A percentile compares a stretch with the other conserved stretches of the same genome.
phyloP scores from a whole-genome alignment of 2,113 vertebrate genomes.

The Fregata magnificens region DNA sequence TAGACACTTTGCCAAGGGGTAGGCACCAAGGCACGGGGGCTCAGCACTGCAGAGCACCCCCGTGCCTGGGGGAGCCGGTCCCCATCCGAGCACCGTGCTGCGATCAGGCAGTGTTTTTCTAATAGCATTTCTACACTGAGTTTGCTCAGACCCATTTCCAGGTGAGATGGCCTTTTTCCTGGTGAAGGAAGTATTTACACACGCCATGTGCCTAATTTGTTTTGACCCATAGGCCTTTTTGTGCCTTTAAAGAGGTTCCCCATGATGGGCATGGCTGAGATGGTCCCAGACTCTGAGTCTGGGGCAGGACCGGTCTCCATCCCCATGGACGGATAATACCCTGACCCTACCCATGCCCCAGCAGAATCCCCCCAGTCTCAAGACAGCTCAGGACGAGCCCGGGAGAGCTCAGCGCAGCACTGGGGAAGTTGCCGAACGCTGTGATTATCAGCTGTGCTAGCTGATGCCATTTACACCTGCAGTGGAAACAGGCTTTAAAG shows the following conservation, averaged over 20 bases:
- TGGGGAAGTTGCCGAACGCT: neutral
- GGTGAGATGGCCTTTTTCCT: neutral
- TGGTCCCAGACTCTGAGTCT: neutral
- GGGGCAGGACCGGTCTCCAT: neutral
- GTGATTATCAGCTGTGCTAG: neutral
- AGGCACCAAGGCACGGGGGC: neutral
- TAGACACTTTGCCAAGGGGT: neutral
- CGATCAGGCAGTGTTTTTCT: neutral
- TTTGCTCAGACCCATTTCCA: neutral
- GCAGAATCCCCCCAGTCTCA: neutral
- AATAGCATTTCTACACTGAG: neutral
- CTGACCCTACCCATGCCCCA: neutral
- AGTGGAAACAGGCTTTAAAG: neutral
- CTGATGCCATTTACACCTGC: neutral
- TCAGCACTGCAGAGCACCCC: neutral
- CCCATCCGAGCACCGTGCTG: accelerated
- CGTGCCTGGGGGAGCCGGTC: neutral
- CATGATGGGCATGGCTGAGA: neutral
- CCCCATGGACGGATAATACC: neutral
- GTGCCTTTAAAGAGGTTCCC: neutral
- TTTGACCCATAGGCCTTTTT: neutral
- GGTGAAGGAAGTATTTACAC: neutral
- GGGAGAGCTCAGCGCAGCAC: neutral
- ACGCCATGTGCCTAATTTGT: accelerated
- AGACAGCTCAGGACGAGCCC: neutral